Percentiles rank a stretch among this genome's conserved stretches.
Conservation (phyloP, 2,888 invertebrate species). For the Epinotia bilunana region DNA sequence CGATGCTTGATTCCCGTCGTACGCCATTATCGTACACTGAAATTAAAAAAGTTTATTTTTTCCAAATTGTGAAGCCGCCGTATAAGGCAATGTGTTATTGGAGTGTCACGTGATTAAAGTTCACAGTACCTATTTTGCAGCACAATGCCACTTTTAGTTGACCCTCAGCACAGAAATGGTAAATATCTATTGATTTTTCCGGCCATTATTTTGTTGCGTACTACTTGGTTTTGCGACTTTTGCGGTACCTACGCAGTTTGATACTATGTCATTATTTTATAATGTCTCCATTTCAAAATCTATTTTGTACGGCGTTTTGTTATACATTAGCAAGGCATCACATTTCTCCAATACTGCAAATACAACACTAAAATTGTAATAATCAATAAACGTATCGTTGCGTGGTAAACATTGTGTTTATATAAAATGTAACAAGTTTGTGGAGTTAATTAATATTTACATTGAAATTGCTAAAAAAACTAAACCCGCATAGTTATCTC, state of each 20-base stretch:
- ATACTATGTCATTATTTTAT: conserved; percentile 8
- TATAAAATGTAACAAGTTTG: not conserved
- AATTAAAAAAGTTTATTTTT: conserved; percentile 49
- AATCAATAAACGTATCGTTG: conserved; percentile 22
- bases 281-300: not conserved
- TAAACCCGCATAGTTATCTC: not conserved
- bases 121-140: conserved; percentile 51
- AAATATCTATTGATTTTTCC: conserved; percentile 77
- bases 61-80: conserved; percentile 50
- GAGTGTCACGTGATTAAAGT: conserved; percentile 66
- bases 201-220: conserved; percentile 65
- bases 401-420: conserved; percentile 23
- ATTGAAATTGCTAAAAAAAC: conserved; percentile 12
- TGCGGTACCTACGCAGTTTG: conserved; percentile 25
- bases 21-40: conserved; percentile 59
- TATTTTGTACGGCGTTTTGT: not conserved
- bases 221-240: conserved; percentile 14
- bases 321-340: not conserved
- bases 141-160: conserved; percentile 76
- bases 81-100: conserved; percentile 65
- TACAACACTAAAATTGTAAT: not conserved
- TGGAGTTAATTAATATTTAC: conserved; percentile 3
- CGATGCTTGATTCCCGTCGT: conserved; percentile 69
- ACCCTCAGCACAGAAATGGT: conserved; percentile 74
- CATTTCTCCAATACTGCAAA: not conserved